Percentiles rank a stretch among this genome's conserved stretches.
phyloP scores from a whole-genome alignment of 2,888 invertebrate species.

The Drosophila dives region DNA sequence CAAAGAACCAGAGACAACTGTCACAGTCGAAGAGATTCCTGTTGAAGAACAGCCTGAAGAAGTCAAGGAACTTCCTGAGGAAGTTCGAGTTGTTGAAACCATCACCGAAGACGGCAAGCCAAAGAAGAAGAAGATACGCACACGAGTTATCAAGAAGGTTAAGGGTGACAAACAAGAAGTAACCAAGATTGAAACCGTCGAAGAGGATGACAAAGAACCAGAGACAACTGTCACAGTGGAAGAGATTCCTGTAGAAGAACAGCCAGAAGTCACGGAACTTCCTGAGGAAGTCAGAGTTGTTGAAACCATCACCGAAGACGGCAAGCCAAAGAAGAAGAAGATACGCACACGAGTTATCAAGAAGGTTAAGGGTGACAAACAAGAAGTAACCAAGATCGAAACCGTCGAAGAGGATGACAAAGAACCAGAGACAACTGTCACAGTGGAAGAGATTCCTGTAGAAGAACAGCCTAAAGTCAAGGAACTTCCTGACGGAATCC shows the following conservation, averaged over 20 bases:
- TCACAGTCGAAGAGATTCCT: constrained; percentile 22
- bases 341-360: constrained; percentile 56
- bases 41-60: constrained; percentile 17
- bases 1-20: constrained; percentile 32
- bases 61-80: constrained; percentile 34
- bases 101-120: constrained; percentile 42
- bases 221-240: constrained; percentile 43
- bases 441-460: constrained; percentile 35
- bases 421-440: constrained; percentile 43
- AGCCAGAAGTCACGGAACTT: constrained; percentile 27
- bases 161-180: constrained; percentile 52
- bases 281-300: constrained; percentile 48
- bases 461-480: constrained; percentile 28
- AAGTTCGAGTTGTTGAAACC: constrained; percentile 40
- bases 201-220: constrained; percentile 42
- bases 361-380: constrained; percentile 52
- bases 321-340: constrained; percentile 51
- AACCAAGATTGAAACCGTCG: constrained; percentile 51
- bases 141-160: constrained; percentile 48
- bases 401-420: constrained; percentile 53
- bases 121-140: constrained; percentile 47
- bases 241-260: constrained; percentile 27
- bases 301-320: constrained; percentile 47
- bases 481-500: constrained; percentile 50
- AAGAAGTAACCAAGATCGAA: constrained; percentile 55